Percentiles rank a stretch among this genome's conserved stretches.
These are phyloP conservation scores for Drymonia ruficornis DNA, from an alignment of 2,888 invertebrate genomes.

Conservation along the genomic window DNA sequence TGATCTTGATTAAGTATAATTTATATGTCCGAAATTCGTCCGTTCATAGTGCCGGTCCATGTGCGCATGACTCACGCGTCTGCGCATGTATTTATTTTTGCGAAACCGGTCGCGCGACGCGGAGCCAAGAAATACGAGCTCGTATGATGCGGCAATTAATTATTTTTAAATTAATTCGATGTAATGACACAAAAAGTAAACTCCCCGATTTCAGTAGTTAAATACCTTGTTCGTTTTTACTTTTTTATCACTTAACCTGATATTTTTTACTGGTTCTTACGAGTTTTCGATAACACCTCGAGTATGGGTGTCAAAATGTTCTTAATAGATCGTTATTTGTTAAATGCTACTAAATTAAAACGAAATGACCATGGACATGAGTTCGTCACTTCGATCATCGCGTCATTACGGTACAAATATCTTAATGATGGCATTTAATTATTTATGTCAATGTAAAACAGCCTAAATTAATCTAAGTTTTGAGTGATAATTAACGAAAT, in stretches of 20 bases:
- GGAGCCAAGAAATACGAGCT: conserved; percentile 33
- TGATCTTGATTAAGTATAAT: conserved; percentile 44
- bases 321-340: conserved; percentile 19
- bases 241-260: conserved; percentile 26
- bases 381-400: too few relatives aligned
- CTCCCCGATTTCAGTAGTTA: conserved; percentile 17
- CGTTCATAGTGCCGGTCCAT: conserved; percentile 38
- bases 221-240: conserved; percentile 22
- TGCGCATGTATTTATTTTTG: conserved; percentile 47
- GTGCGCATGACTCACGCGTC: conserved; percentile 54
- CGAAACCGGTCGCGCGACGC: conserved; percentile 50
- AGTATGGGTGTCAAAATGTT: conserved; percentile 18
- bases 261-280: conserved; percentile 26
- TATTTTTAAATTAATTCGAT: conserved; percentile 43
- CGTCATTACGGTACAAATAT: not conserved
- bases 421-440: not conserved
- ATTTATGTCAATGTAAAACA: too few relatives aligned
- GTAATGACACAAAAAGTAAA: conserved; percentile 35
- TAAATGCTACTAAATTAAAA: conserved; percentile 11
- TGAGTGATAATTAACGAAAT: too few relatives aligned
- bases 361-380: conserved; percentile 12
- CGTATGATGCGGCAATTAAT: conserved; percentile 47
- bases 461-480: too few relatives aligned
- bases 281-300: conserved; percentile 24
- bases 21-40: conserved; percentile 46